A percentile compares a stretch with the other conserved stretches of the same genome.
Evolutionary conservation across 2,888 invertebrate genomes (phyloP).

Genomic region (Lasioglossum villosulum): DNA sequence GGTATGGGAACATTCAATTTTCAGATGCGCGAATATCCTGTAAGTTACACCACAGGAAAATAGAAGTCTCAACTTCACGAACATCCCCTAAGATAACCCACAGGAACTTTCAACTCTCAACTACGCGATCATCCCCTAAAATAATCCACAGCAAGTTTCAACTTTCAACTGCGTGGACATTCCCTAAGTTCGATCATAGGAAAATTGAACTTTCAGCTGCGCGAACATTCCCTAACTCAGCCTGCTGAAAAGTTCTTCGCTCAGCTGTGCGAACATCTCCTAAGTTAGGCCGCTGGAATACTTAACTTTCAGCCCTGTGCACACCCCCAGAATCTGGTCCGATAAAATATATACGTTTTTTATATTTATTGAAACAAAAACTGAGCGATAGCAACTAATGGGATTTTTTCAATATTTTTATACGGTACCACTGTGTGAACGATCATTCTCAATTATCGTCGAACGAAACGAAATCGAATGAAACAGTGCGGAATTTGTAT

Average conservation of each 20-base stretch:
- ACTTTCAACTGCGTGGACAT: not conserved
- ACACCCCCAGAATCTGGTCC: not conserved
- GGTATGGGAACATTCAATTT: too few species aligned
- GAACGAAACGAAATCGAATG: not conserved
- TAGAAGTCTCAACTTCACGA: too few species aligned
- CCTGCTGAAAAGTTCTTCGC: not conserved
- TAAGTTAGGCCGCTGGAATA: not conserved
- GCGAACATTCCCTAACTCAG: not conserved
- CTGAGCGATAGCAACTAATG: not conserved
- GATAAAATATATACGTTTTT: not conserved
- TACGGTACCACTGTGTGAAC: too few species aligned
- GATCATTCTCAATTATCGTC: not conserved
- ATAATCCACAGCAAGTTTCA: not conserved
- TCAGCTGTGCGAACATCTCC: not conserved
- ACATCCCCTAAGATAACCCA: not conserved
- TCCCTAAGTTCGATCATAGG: not conserved
- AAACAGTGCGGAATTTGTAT: not conserved
- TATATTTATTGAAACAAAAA: not conserved
- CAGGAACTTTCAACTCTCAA: not conserved
- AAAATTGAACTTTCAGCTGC: not conserved
- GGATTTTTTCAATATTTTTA: not conserved
- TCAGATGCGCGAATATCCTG: too few species aligned
- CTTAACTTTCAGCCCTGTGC: not conserved
- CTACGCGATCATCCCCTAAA: not conserved
- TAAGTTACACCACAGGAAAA: too few species aligned